Base-by-base conservation (phyloP, 2,888 invertebrate genomes). In the Patella pellucida region DNA sequence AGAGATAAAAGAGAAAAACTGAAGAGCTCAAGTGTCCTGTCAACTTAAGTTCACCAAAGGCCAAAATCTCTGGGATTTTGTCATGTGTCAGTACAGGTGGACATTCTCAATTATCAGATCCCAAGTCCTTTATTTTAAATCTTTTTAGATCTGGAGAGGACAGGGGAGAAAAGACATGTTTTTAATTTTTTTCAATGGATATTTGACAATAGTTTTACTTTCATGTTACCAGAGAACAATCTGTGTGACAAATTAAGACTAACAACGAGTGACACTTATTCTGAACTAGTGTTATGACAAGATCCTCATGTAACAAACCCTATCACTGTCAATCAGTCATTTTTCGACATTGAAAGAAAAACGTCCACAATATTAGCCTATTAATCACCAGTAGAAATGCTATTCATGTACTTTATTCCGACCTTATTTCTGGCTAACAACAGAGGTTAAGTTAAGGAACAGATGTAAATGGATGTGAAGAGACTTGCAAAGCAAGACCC, bases 21-120 rank as follows among this genome's bases (percentile, higher is more conserved):
- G 62, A 62, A 62, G 62, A 23, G 23, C 23, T 62, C 62, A 62
- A 62, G 62, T 23, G 62, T 23, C 62, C 23, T 62, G 62, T 62
- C 62, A 62, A 62, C 62, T 62, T 62, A 62, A 19, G 62, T 23
- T 62, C 62, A 62, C 62, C 62, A 62, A 62, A 62, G 62, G 62
- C 62, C 62, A 62, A 19, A 62, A 62, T 23, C 62, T 62, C 62
- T 62, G 62, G 62, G 62, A 62, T 62, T 23, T 62, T 62, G 62
- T 62, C 62, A 62, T 62, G 62, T 62, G 62, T 62, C 62, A 23
- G 23, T 62, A 62, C 62, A 62, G 62, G 62, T 62, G 62, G 62
- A 62, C 62, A 62, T 23, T 62, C 23, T 62, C 62, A 62, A 23
- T 62, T 62, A 23, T 62, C 15, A 62, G 9, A 62, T 23, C 11